Percentiles rank a stretch among this genome's conserved stretches.
Conservation (phyloP, 2,888 invertebrate species). For the Caenorhabditis macrosperma region DNA sequence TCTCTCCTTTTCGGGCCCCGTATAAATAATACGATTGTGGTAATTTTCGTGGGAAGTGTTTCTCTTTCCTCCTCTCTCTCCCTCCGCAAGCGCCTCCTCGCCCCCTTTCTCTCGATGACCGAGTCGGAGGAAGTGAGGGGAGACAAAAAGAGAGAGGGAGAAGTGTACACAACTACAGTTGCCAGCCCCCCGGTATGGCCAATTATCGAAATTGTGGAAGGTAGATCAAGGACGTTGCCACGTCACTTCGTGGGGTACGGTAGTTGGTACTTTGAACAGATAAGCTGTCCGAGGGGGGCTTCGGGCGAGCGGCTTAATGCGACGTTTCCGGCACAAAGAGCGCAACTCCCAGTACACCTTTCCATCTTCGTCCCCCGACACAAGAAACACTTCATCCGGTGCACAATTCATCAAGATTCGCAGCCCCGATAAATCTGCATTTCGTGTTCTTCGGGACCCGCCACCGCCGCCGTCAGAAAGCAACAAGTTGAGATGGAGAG, state of each 20-base stretch:
- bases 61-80: not conserved
- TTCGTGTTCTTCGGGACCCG: slow-evolving; percentile 8
- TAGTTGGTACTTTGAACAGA: not conserved
- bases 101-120: no score
- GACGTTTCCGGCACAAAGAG: no score
- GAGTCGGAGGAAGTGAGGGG: no score
- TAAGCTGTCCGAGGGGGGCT: no score
- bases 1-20: not conserved
- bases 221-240: slow-evolving; percentile 34
- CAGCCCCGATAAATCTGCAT: slow-evolving; percentile 42
- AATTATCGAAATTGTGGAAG: not conserved
- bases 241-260: slow-evolving; percentile 1
- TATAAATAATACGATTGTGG: slow-evolving; percentile 52
- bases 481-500: slow-evolving; percentile 30
- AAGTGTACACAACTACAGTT: not conserved
- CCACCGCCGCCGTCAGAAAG: slow-evolving; percentile 5
- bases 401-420: slow-evolving; percentile 48
- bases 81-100: no score
- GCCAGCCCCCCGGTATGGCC: no score
- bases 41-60: slow-evolving; percentile 10
- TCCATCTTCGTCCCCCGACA: slow-evolving; percentile 29
- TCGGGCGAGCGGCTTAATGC: no score
- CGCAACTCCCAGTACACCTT: slow-evolving; percentile 46
- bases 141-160: no score
- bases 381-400: not conserved